These are phyloP conservation scores for Syrrhaptes paradoxus DNA, from an alignment of 2,113 vertebrate species.

Conservation along the genomic window DNA sequence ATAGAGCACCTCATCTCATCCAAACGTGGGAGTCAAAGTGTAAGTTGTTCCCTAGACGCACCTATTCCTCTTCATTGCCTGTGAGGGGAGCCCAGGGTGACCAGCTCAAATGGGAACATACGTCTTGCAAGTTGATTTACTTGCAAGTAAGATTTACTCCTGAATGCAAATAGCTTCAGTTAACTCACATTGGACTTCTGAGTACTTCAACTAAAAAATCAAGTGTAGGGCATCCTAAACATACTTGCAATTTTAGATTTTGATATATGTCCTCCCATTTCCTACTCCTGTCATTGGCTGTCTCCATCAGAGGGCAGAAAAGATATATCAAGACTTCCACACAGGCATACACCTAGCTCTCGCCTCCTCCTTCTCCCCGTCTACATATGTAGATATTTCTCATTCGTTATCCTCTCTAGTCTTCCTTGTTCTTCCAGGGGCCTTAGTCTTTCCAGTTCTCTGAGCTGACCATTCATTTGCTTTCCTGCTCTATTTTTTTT, in stretches of 20 bases:
- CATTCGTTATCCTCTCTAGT: not conserved
- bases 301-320: not conserved
- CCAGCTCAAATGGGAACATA: too few species aligned
- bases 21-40: not conserved
- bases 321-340: not conserved
- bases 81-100: not conserved
- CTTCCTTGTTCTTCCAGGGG: not conserved
- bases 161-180: not conserved
- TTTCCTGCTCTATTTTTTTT: not conserved
- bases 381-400: not conserved
- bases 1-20: not conserved
- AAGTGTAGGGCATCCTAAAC: not conserved
- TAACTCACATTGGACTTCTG: not conserved
- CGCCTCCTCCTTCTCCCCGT: accelerated
- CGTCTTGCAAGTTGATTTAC: not conserved
- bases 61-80: not conserved
- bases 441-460: not conserved
- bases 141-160: not conserved
- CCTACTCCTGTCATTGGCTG: not conserved
- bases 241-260: not conserved
- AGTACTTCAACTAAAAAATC: not conserved
- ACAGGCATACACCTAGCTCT: not conserved
- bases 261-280: not conserved
- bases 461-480: not conserved
- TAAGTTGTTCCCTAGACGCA: not conserved